These are phyloP conservation scores for Syngnathus typhle DNA, from an alignment of 2,113 vertebrate genomes.

Conservation along the genomic window DNA sequence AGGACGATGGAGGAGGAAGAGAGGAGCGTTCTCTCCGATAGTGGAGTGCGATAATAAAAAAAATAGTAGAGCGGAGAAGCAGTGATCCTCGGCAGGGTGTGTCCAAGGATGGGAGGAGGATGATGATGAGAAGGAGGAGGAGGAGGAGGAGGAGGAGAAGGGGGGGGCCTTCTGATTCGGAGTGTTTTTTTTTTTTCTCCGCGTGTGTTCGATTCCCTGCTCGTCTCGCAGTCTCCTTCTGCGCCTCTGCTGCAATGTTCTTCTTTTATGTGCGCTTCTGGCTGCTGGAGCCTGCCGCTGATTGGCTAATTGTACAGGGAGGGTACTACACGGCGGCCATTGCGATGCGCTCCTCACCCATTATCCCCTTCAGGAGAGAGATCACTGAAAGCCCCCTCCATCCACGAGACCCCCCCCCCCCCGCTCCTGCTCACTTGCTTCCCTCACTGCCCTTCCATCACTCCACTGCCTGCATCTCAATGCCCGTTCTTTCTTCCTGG, in stretches of 20 bases:
- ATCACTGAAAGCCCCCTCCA: conserved; percentile 58
- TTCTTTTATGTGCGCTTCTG: conserved; percentile 80
- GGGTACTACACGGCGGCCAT: conserved; percentile 78
- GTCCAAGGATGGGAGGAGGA: conserved; percentile 71
- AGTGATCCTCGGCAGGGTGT: conserved; percentile 79
- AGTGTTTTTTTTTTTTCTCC: conserved; percentile 51
- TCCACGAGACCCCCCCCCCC: conserved; percentile 29
- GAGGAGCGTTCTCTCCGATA: conserved; percentile 76
- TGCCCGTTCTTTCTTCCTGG: conserved; percentile 69
- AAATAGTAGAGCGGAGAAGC: conserved; percentile 67
- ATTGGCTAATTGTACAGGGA: conserved; percentile 81
- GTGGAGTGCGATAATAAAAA: conserved; percentile 39
- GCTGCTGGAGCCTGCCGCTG: conserved; percentile 69
- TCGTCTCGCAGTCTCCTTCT: conserved; percentile 76
- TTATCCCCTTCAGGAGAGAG: conserved; percentile 78
- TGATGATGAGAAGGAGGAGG: not conserved
- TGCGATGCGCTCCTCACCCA: conserved; percentile 73
- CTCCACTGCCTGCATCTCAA: conserved; percentile 61
- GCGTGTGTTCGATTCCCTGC: conserved; percentile 70
- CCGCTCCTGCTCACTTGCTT: conserved; percentile 31
- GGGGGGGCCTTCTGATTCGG: conserved; percentile 71
- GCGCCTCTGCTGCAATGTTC: conserved; percentile 81
- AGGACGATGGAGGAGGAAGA: conserved; percentile 33
- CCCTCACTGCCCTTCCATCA: conserved; percentile 64
- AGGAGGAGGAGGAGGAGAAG: conserved; percentile 27